A percentile compares a stretch with the other conserved stretches of the same genome.
phyloP scores from a whole-genome alignment of 1,140 invertebrate genomes.

The Bombyx mori region DNA sequence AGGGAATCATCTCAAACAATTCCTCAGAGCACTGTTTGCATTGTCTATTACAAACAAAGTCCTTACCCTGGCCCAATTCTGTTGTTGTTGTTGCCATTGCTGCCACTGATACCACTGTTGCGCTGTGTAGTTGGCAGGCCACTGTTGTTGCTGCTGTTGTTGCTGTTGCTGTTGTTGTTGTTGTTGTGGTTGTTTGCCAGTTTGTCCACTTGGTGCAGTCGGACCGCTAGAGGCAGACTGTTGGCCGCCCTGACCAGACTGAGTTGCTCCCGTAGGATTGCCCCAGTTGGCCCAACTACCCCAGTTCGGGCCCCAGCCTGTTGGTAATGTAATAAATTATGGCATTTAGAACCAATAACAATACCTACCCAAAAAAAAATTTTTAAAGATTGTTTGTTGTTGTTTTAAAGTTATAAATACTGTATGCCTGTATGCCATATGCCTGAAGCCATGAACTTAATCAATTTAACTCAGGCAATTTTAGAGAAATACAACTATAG shows the following conservation, averaged over 20 bases:
- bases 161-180: constrained; percentile 58
- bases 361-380: too few relatives aligned
- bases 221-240: constrained; percentile 5
- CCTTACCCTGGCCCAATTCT: constrained; percentile 43
- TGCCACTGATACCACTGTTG: constrained; percentile 66
- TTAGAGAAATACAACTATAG: too few relatives aligned
- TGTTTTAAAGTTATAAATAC: too few relatives aligned
- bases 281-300: constrained; percentile 42
- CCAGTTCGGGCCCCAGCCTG: constrained; percentile 41
- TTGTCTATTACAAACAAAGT: not conserved
- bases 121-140: constrained; percentile 44
- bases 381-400: too few relatives aligned
- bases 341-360: not conserved
- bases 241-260: constrained; percentile 7
- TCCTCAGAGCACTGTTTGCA: too few relatives aligned
- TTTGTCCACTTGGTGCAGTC: constrained; percentile 10
- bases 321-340: not conserved
- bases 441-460: too few relatives aligned
- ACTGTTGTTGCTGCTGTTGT: constrained; percentile 40
- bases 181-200: constrained; percentile 49
- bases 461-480: too few relatives aligned
- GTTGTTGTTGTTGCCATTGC: constrained; percentile 57
- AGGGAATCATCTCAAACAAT: too few relatives aligned
- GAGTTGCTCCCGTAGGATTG: constrained; percentile 13
- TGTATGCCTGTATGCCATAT: too few relatives aligned